Conservation (phyloP, 2,888 invertebrate species). For the Limulus polyphemus region DNA sequence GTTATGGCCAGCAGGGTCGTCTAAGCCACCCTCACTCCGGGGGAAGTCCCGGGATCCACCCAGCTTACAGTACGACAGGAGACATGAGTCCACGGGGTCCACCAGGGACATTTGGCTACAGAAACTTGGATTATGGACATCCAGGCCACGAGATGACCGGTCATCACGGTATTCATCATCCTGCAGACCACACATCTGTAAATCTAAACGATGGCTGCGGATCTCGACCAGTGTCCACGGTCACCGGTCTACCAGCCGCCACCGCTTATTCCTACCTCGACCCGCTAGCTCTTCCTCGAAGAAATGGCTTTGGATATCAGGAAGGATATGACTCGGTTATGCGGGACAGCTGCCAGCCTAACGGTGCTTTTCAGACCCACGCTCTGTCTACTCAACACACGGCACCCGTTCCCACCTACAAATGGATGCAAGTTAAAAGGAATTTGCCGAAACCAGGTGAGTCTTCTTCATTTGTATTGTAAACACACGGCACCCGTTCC, state of each 20-base stretch:
- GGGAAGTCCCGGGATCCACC: slow-evolving; percentile 5
- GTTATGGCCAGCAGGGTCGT: slow-evolving; percentile 18
- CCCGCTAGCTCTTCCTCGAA: slow-evolving; percentile 21
- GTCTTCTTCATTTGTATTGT: slow-evolving; percentile 11
- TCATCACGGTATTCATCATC: slow-evolving; percentile 7
- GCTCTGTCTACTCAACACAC: slow-evolving; percentile 22
- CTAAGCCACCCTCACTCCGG: slow-evolving; percentile 1
- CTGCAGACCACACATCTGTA: slow-evolving; percentile 13
- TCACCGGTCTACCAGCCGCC: slow-evolving; percentile 6
- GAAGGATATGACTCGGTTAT: slow-evolving; percentile 18
- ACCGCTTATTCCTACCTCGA: slow-evolving; percentile 22
- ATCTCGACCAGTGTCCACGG: slow-evolving; percentile 13
- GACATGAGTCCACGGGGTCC: slow-evolving; percentile 8
- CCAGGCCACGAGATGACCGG: slow-evolving; percentile 10
- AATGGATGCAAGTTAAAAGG: slow-evolving; percentile 98
- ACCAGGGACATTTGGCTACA: slow-evolving; percentile 31
- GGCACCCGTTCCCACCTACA: slow-evolving; percentile 66
- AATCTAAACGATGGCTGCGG: slow-evolving; percentile 14
- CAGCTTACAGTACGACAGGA: slow-evolving; percentile 6
- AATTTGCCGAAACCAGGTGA: slow-evolving; percentile 84
- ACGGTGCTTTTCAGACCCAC: slow-evolving; percentile 18
- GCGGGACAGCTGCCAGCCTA: slow-evolving; percentile 28
- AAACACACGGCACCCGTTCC: slow-evolving; percentile 46
- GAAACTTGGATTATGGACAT: slow-evolving; percentile 21
- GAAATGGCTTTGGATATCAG: slow-evolving; percentile 21